Evolutionary conservation across 2,888 invertebrate genomes (phyloP).

Genomic region (Athalia cordata): DNA sequence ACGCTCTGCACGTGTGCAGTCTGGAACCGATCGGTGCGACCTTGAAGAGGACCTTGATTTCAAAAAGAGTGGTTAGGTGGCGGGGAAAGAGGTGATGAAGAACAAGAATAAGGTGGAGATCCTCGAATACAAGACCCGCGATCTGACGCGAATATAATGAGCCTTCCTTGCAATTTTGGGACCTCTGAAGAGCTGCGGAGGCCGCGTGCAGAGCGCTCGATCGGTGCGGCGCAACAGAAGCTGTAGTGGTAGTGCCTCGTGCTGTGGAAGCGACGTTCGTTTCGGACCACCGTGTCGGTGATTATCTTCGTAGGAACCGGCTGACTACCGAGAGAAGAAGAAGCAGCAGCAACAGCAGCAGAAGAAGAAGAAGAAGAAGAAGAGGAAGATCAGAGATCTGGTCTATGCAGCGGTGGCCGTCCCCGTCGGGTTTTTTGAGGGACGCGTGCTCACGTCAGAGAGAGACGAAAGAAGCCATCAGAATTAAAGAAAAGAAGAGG

Average conservation of each 20-base stretch:
- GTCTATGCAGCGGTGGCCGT: conserved; percentile 29
- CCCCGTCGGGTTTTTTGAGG: conserved; percentile 1
- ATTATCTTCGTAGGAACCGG: conserved; percentile 37
- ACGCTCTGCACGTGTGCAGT: too few species aligned
- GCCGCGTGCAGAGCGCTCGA: too few species aligned
- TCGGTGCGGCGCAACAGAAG: conserved; percentile 19
- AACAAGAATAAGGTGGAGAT: conserved; percentile 9
- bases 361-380: not conserved
- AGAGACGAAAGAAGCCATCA: not conserved
- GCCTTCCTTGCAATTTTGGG: conserved; percentile 65
- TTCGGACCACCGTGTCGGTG: conserved; percentile 44
- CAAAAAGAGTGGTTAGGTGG: too few species aligned
- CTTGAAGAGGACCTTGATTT: too few species aligned
- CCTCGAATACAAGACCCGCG: conserved; percentile 2
- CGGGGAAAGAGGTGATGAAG: conserved; percentile 4
- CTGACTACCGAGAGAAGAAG: not conserved
- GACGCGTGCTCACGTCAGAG: conserved; percentile 5
- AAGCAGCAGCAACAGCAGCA: not conserved
- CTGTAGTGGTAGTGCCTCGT: not conserved
- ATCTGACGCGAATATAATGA: conserved; percentile 68
- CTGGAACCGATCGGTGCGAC: too few species aligned
- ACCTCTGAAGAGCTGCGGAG: not conserved
- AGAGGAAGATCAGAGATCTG: conserved; percentile 26
- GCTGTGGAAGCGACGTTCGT: too few species aligned
- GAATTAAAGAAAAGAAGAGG: not conserved